Evolutionary conservation across 1,140 invertebrate genomes (phyloP).

Genomic region (Zaprionus ghesquierei): DNA sequence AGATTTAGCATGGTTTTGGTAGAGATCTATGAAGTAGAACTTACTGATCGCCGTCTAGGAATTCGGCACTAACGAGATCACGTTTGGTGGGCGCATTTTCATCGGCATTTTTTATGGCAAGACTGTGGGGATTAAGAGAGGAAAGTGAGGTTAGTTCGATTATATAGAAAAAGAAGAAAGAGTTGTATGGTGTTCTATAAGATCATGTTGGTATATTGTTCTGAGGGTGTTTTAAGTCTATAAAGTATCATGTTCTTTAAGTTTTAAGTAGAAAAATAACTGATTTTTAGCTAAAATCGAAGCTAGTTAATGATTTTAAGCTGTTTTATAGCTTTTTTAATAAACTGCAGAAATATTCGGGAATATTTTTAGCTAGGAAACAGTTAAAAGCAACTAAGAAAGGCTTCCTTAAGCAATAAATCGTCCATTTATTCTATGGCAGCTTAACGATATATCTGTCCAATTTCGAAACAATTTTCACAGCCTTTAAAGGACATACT

Average conservation of each 20-base stretch:
- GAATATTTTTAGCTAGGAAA: too few species aligned
- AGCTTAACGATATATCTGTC: too few species aligned
- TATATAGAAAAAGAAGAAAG: background rate
- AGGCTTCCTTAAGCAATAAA: too few species aligned
- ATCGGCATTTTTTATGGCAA: conserved; percentile 86
- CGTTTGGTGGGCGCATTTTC: conserved; percentile 86
- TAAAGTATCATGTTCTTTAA: background rate
- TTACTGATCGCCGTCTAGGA: conserved; percentile 87
- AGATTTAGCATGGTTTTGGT: background rate
- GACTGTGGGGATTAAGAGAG: conserved; percentile 82
- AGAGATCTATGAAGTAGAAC: conserved; percentile 69
- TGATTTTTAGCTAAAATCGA: too few species aligned
- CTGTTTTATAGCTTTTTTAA: too few species aligned
- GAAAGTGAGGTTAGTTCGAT: background rate
- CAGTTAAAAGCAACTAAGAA: too few species aligned
- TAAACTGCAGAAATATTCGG: too few species aligned
- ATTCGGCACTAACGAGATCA: conserved; percentile 85
- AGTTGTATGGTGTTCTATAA: background rate
- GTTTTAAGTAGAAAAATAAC: too few species aligned
- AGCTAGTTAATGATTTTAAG: too few species aligned
- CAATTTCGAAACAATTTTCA: too few species aligned
- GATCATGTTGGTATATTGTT: background rate
- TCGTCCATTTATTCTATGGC: too few species aligned
- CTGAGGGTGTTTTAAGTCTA: background rate
- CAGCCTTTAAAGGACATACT: too few species aligned